phyloP scores from a whole-genome alignment of 2,797 vertebrate genomes.

The Tapirus indicus region DNA sequence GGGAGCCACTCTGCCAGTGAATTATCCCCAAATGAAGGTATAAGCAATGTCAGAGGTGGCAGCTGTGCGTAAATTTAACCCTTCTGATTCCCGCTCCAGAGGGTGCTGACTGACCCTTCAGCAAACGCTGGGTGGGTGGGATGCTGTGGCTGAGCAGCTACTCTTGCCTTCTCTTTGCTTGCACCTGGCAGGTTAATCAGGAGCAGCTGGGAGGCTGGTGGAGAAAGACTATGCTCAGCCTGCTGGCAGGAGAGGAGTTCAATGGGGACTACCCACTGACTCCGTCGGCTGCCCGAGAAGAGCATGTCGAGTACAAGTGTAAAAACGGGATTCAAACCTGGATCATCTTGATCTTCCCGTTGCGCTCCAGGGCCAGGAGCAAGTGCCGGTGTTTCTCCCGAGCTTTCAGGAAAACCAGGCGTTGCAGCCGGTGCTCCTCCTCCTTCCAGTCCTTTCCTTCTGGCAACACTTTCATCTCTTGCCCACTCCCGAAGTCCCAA shows the following conservation, averaged over 20 bases:
- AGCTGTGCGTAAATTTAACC: background rate
- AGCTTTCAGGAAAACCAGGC: constrained; percentile 83
- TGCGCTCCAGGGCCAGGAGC: constrained; percentile 85
- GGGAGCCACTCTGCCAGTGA: background rate
- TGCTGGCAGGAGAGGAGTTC: background rate
- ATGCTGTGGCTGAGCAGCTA: too few relatives aligned
- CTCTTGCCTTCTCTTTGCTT: background rate
- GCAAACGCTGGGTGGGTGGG: background rate
- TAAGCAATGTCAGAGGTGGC: background rate
- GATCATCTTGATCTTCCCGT: constrained; percentile 86
- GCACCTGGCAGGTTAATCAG: background rate
- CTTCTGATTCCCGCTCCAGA: background rate
- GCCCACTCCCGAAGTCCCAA: constrained; percentile 88
- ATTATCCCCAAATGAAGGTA: background rate
- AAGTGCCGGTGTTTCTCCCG: constrained; percentile 73
- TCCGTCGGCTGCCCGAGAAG: background rate
- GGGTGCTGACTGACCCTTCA: background rate
- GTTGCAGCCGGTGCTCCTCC: constrained; percentile 77
- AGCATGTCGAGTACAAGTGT: background rate
- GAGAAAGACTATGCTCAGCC: background rate
- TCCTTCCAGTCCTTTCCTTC: constrained; percentile 77
- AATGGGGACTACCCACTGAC: background rate
- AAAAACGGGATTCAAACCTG: constrained; percentile 83
- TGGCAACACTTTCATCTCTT: constrained; percentile 84
- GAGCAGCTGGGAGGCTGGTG: background rate